phyloP scores from a whole-genome alignment of 2,797 vertebrate species.

The Monodelphis domestica region DNA sequence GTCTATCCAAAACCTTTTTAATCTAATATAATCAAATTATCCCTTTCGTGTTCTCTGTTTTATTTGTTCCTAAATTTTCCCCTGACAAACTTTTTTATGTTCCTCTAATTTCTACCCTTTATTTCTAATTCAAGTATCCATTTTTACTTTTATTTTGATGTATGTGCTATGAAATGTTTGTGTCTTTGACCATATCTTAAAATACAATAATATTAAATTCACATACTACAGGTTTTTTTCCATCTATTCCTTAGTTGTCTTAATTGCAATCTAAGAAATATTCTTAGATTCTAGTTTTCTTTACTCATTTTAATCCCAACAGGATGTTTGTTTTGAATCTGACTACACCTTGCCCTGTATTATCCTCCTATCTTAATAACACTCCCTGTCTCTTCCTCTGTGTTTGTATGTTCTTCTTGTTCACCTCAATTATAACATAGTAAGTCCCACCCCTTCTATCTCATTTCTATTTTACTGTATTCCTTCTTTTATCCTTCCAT shows the following conservation, averaged over 20 bases:
- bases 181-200: neutral
- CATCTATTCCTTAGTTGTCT: neutral
- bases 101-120: too few relatives aligned
- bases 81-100: too few relatives aligned
- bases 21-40: too few relatives aligned
- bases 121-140: too few relatives aligned
- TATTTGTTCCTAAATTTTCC: too few relatives aligned
- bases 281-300: neutral
- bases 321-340: neutral
- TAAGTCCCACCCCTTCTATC: neutral
- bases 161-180: too few relatives aligned
- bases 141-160: too few relatives aligned
- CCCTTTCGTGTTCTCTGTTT: too few relatives aligned
- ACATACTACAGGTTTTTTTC: neutral
- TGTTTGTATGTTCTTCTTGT: neutral
- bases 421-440: neutral
- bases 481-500: neutral
- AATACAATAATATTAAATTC: neutral
- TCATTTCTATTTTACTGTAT: neutral
- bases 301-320: neutral
- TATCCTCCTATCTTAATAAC: neutral
- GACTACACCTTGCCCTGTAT: neutral
- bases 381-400: neutral
- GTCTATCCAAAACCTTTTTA: too few relatives aligned
- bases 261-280: neutral